Evolutionary conservation across 2,888 invertebrate species (phyloP), one percentile per base, ranked within the genome.

Genomic region (Apocheima hispidaria): DNA sequence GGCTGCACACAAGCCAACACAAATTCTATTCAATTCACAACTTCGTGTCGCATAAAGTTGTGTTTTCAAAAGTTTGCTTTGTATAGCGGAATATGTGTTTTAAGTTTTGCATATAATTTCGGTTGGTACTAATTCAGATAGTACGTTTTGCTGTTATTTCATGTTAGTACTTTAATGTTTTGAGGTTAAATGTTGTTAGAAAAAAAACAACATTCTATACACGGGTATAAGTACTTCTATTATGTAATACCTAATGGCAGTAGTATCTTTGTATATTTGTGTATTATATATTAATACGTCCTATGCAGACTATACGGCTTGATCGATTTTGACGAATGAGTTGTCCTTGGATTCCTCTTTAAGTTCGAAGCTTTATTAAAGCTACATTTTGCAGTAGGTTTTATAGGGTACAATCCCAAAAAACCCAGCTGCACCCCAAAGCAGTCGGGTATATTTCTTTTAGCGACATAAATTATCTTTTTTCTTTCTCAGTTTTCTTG

Each of bases 1-100:
- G 76, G 60, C 73, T 48, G 66, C 64, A 69, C 69, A 63, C 20
- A 36, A 14, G 57, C 26, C 52, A 56, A 46, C 36, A 43, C 64
- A 68, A 66, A 66, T 72, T 74, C 67, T 72, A 75, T 75, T 71
- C 66, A 72, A 72, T 69, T 51, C 64, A 46, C 50, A 68, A 73
- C 69, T 74, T 75, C 68, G 62, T 66, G 70, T 67, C 65, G 71
- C 63, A 72, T 69, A 55, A 72, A 76, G 74, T 78, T 69, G 67
- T 72, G 66, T 70, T 72, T 70, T 62, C 60, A 55, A 66, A 68
- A 71, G 71, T 72, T 75, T 59, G 54, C 60, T 63, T 58, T 41
- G 53, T 41, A 62, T 46, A 33, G 51, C 52, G 59, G 65, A 67
- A 67, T 65, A 58, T 70, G 57, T 65, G n/a, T n/a, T n/a, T 58